A percentile compares a stretch with the other conserved stretches of the same genome.
phyloP scores from a whole-genome alignment of 2,797 vertebrate species.

The Acridotheres tristis region DNA sequence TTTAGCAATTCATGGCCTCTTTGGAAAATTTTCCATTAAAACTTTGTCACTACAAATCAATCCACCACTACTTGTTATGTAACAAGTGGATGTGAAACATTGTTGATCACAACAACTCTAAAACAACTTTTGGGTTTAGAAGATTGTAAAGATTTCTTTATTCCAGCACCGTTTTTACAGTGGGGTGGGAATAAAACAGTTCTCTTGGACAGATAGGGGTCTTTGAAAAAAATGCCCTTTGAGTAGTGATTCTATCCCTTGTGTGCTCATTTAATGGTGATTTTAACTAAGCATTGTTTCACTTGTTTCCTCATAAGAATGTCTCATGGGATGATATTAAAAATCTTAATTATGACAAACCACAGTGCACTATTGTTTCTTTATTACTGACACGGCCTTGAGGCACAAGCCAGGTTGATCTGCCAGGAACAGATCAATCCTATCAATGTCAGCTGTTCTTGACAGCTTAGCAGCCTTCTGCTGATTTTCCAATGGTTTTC shows the following conservation, averaged over 20 bases:
- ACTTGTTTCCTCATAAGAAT: background rate
- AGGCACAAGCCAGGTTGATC: background rate
- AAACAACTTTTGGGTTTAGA: background rate
- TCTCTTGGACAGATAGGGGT: background rate
- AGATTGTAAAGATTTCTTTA: background rate
- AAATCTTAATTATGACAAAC: background rate
- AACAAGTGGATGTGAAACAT: background rate
- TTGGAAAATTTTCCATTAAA: background rate
- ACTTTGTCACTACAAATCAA: background rate
- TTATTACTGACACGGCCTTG: background rate
- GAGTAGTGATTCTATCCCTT: background rate
- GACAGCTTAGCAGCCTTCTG: background rate
- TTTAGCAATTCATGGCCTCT: background rate
- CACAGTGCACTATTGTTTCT: background rate
- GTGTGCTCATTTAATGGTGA: background rate
- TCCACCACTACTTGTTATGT: background rate
- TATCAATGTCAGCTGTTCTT: background rate
- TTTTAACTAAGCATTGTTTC: background rate
- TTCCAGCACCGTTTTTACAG: background rate
- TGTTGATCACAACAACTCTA: background rate
- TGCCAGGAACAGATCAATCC: background rate
- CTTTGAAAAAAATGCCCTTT: background rate
- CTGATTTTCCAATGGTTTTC: background rate
- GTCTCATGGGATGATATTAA: background rate
- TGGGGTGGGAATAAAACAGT: background rate